Evolutionary conservation across 2,888 invertebrate species (phyloP).

Genomic region (Dioctria rufipes): DNA sequence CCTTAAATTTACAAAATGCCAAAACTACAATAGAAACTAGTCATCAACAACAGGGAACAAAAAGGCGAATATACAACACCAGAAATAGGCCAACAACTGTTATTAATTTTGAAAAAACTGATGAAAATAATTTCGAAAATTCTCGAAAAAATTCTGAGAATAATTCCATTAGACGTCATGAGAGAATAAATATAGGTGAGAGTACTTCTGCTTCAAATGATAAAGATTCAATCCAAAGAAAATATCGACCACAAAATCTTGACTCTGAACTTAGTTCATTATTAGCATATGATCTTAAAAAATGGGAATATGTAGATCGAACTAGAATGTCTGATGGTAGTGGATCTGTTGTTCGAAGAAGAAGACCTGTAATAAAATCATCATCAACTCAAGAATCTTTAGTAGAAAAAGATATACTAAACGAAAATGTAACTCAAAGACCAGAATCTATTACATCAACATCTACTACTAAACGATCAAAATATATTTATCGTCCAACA

Average conservation of each 20-base stretch:
- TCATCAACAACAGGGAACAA: no score
- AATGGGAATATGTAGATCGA: constrained; percentile 52
- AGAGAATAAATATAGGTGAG: constrained; percentile 29
- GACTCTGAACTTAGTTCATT: constrained; percentile 63
- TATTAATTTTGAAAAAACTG: no score
- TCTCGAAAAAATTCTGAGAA: not conserved
- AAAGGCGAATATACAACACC: no score
- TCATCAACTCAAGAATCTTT: not conserved
- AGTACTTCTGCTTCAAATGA: no score
- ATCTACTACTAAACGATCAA: not conserved
- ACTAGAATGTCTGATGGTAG: constrained; percentile 54
- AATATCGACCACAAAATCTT: constrained; percentile 63
- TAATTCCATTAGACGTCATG: constrained; percentile 51
- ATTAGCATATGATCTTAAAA: constrained; percentile 63
- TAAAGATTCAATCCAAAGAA: constrained; percentile 56
- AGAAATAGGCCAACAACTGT: no score
- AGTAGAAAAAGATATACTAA: not conserved
- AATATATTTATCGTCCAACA: no score
- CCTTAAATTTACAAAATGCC: no score
- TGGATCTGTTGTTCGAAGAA: constrained; percentile 56
- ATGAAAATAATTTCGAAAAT: no score
- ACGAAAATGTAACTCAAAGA: constrained; percentile 2
- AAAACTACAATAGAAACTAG: no score
- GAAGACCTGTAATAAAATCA: not conserved
- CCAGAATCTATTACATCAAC: not conserved